Conservation (phyloP, 2,888 invertebrate species). For the Notodonta ziczac region DNA sequence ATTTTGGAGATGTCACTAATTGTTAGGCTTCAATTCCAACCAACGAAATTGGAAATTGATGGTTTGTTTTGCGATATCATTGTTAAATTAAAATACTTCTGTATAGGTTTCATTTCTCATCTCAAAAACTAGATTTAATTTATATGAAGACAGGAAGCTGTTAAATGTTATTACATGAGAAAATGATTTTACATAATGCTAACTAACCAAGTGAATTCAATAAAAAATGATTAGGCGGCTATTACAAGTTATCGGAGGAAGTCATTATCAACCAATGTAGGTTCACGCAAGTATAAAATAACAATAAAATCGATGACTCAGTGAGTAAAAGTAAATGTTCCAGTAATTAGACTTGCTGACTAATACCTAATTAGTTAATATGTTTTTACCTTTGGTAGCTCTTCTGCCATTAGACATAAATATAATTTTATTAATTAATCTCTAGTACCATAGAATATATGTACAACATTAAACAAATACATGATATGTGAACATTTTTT, state of each 20-base stretch:
- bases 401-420: no score
- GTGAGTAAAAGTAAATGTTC: constrained; percentile 23
- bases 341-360: constrained; percentile 16
- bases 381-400: no score
- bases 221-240: constrained; percentile 11
- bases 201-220: neutral
- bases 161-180: no score
- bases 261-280: constrained; percentile 35
- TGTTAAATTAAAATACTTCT: no score
- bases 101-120: no score
- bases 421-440: neutral
- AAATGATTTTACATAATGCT: neutral
- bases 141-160: no score
- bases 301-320: constrained; percentile 27
- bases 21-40: neutral
- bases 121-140: no score
- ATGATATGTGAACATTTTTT: no score
- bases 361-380: neutral
- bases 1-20: neutral
- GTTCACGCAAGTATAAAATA: constrained; percentile 28
- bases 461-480: no score
- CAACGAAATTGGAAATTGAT: neutral
- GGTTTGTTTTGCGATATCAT: no score
- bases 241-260: constrained; percentile 37
- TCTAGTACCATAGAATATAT: neutral